Percentiles rank a stretch among this genome's conserved stretches.
Evolutionary conservation across 2,113 vertebrate genomes (phyloP).

Genomic region (Lepisosteus oculatus): DNA sequence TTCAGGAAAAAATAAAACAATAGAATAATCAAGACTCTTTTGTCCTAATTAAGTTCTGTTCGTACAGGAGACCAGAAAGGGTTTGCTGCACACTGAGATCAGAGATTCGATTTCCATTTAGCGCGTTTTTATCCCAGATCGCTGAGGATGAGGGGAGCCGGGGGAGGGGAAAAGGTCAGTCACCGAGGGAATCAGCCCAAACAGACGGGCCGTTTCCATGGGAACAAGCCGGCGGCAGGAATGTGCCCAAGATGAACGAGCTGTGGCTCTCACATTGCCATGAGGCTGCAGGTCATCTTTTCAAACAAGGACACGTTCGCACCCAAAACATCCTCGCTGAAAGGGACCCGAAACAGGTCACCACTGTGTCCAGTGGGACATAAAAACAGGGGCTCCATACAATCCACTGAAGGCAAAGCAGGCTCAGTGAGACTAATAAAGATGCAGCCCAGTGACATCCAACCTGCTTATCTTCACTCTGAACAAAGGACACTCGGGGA

Average conservation of each 20-base stretch:
- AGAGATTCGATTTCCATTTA: constrained; percentile 1
- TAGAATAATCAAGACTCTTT: too few species aligned
- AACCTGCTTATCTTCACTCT: not conserved
- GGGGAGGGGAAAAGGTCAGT: constrained; percentile 1
- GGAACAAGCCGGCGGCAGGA: constrained; percentile 51
- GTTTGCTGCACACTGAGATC: not conserved
- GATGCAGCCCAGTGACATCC: not conserved
- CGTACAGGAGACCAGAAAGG: not conserved
- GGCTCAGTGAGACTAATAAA: not conserved
- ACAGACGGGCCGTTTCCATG: constrained; percentile 37
- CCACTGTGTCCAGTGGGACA: not conserved
- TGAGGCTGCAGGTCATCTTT: constrained; percentile 19
- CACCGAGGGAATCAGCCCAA: not conserved
- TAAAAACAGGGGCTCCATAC: not conserved
- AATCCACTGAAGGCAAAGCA: not conserved
- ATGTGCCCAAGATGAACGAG: constrained; percentile 26
- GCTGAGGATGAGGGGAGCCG: not conserved
- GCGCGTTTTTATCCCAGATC: not conserved
- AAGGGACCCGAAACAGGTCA: constrained; percentile 1
- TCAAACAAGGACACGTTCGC: not conserved
- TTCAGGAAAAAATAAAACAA: too few species aligned
- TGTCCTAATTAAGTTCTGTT: not conserved
- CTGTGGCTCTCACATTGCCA: constrained; percentile 27
- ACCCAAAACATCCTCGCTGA: not conserved
- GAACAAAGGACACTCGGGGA: not conserved